Base-by-base conservation (phyloP, 2,113 vertebrate species). In the Trichomycterus rosablanca region DNA sequence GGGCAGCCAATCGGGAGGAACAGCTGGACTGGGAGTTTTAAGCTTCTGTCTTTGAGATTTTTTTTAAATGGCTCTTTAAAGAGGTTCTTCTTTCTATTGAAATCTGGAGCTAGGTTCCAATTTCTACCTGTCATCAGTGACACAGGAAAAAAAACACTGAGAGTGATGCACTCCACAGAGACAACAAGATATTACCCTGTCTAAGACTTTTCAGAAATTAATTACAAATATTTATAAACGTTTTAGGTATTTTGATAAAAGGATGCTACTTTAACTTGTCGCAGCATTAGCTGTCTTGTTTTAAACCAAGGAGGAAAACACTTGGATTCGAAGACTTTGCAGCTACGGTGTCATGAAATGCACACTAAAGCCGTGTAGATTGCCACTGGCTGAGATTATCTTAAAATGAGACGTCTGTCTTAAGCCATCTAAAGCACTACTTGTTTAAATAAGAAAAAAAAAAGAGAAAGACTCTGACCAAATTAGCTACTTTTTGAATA, bases 351-450 rank as follows among this genome's bases (percentile, higher is more conserved):
- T 93, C 88, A 90, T 89, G 76, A 92, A 92, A 91, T 91, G 89
- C 89, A 92, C 93, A 92, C 89, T 89, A 88, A 90, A 87, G 89
- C 93, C 89, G 88, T 93, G 90, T 93, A 89, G 81, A 95, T 97
- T 97, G 95, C 93, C 95, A 93, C 93, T 93, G 92, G 92, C 95
- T 95, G 93, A 97, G 93, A 98, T 98, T 97, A 92, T 67, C 62
- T 49, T 84, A 85, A 85, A 84, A 67, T 79, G 88, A 89, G 90
- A 92, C 89, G 78, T 80, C 75, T 90, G 88, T 90, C 91, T 92
- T 91, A 97, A 98, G 96, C 95, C 94, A 97, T 95, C 88, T 80
- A 88, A 93, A 94, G 94, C 91, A 90, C 92, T 93, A 84, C 84
- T 84, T 86, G 83, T 87, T 86, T 82, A 77, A 87, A 84, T 83